Base-by-base conservation (phyloP, 53 echinoderm and acorn worm species). In the Echinarachnius parma region DNA sequence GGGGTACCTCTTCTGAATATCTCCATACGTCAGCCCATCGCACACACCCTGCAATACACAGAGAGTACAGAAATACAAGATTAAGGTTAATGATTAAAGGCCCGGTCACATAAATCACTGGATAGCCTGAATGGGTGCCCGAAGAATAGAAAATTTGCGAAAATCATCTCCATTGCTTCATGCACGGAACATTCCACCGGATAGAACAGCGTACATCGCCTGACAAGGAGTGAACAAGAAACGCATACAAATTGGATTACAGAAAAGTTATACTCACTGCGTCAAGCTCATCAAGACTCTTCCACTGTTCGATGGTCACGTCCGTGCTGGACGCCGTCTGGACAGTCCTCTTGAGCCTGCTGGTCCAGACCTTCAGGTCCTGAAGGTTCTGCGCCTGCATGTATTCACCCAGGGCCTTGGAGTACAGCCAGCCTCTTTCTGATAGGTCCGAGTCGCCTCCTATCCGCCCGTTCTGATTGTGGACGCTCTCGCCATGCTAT, bases 311-410 rank as follows among this genome's bases (percentile, higher is more conserved):
- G 14, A 98, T 82, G 3, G 98, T 80, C 3, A 88, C 98, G 29
- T 92, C 80, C 4, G 86, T 81, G 23, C 77, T 71, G 23, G 84
- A 81, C 1, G 86, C 98, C 8, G 98, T 88, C 83, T 98, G 91
- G 46, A 82, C 82, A 0, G 98, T 98, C 3, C 98, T 82, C 82
- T 98, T 98, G 21, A 98, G 53, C 4, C 87, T 74, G 42, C 98
- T 98, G 2, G 98, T 98, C 98, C 98, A 98, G 5, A 98, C 98
- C 66, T 98, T 98, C 64, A 98, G 92, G 58, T 98, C 88, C 14
- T 59, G 62, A 3, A 98, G 61, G 20, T 88, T 62, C 68, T 98
- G 91, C 15, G 76, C 36, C 2, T 59, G 29, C 86, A 92, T 88
- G 78, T 87, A 98, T 53, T 88, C 80, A 10, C 82, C 81, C 34